A percentile compares a stretch with the other conserved stretches of the same genome.
Conservation (phyloP, 2,888 invertebrate species). For the Platypus cylindrus region DNA sequence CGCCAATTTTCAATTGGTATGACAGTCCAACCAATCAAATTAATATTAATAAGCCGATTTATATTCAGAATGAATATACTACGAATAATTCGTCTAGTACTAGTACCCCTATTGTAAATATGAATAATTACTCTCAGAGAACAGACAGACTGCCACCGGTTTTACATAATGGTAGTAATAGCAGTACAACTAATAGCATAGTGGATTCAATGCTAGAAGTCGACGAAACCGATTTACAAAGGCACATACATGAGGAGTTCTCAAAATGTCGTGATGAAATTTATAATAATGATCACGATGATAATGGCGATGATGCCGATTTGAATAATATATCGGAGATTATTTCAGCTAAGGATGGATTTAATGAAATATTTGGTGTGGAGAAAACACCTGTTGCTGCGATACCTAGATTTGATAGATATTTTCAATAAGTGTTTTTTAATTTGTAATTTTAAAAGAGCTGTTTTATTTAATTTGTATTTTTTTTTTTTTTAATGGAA, state of each 20-base stretch:
- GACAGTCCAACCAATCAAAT: conserved; percentile 31
- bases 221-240: conserved; percentile 24
- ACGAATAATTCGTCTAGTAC: conserved; percentile 5
- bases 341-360: conserved; percentile 23
- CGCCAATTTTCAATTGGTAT: conserved; percentile 29
- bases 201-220: conserved; percentile 13
- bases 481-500: too few species aligned
- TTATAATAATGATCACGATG: conserved; percentile 22
- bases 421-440: conserved; percentile 38
- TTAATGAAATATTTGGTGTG: conserved; percentile 25
- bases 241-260: conserved; percentile 30
- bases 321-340: conserved; percentile 29
- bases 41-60: conserved; percentile 31
- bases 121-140: conserved; percentile 4
- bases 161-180: conserved; percentile 5
- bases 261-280: conserved; percentile 29
- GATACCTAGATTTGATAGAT: conserved; percentile 40
- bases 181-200: conserved; percentile 7
- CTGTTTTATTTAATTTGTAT: conserved; percentile 6
- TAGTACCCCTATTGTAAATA: conserved; percentile 2
- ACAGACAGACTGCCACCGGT: conserved; percentile 6
- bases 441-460: conserved; percentile 2
- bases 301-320: conserved; percentile 22
- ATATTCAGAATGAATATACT: conserved; percentile 24
- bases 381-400: conserved; percentile 29